Conservation (phyloP, 1,140 invertebrate genomes). For the Drosophila subobscura region DNA sequence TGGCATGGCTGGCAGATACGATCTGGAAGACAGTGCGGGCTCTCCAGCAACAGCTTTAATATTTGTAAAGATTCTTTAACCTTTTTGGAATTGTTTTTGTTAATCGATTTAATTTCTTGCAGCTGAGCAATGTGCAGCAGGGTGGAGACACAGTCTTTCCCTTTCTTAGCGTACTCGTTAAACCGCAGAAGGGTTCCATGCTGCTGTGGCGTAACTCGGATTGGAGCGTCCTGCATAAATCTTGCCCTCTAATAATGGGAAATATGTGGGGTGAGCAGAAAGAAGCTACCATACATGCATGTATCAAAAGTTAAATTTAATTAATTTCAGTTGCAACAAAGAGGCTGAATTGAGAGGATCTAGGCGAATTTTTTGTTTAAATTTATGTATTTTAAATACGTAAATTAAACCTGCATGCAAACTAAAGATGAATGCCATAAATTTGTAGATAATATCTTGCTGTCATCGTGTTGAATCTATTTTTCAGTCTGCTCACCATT, state of each 20-base stretch:
- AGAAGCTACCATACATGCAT: background rate
- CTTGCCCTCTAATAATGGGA: conserved; percentile 22
- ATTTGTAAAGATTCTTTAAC: conserved; percentile 3
- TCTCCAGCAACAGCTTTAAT: conserved; percentile 16
- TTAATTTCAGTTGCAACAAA: conserved; percentile 26
- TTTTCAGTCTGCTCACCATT: too few relatives aligned
- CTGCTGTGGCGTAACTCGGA: conserved; percentile 9
- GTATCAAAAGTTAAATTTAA: background rate
- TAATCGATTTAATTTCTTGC: background rate
- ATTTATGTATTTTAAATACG: too few relatives aligned
- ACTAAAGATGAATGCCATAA: too few relatives aligned
- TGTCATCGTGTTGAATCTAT: too few relatives aligned
- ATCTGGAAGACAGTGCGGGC: conserved; percentile 9
- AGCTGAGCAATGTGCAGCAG: conserved; percentile 10
- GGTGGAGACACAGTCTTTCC: conserved; percentile 30
- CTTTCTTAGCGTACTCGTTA: background rate
- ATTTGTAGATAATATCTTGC: too few relatives aligned
- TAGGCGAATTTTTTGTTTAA: too few relatives aligned
- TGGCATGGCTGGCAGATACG: conserved; percentile 26
- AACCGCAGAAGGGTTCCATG: conserved; percentile 18
- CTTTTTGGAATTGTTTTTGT: too few relatives aligned
- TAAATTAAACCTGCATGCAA: too few relatives aligned
- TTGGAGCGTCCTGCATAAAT: conserved; percentile 4
- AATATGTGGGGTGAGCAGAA: conserved; percentile 33
- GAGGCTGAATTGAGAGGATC: conserved; percentile 1